phyloP scores from a whole-genome alignment of 2,888 invertebrate species.

The Andrena camellia region DNA sequence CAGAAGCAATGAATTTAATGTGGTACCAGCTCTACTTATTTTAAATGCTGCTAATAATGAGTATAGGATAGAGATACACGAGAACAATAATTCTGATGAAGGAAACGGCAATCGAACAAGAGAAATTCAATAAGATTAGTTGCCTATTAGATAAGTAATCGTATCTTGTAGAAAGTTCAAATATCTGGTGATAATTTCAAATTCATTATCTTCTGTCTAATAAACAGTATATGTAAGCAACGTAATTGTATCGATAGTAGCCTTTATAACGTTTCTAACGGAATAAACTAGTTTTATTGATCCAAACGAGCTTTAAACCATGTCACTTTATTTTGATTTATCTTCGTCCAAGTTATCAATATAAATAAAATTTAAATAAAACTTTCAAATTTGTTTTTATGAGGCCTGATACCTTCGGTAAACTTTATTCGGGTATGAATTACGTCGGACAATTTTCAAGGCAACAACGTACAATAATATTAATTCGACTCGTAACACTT shows the following conservation, averaged over 20 bases:
- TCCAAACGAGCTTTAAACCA: not conserved
- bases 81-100: not conserved
- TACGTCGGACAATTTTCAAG: not conserved
- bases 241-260: not conserved
- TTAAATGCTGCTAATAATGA: slow-evolving; percentile 68
- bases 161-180: slow-evolving; percentile 18
- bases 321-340: slow-evolving; percentile 1
- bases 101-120: not conserved
- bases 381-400: slow-evolving; percentile 2
- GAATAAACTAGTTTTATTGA: slow-evolving; percentile 3
- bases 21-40: slow-evolving; percentile 75
- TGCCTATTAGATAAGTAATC: not conserved
- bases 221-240: not conserved
- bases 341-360: not conserved
- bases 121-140: slow-evolving; percentile 14
- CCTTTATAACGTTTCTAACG: not conserved
- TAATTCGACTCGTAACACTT: slow-evolving; percentile 26
- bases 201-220: slow-evolving; percentile 20
- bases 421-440: slow-evolving; percentile 23
- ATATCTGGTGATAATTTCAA: slow-evolving; percentile 32
- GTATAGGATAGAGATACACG: slow-evolving; percentile 66
- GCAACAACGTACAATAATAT: slow-evolving; percentile 13
- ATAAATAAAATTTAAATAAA: slow-evolving; percentile 5
- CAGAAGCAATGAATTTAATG: slow-evolving; percentile 50
- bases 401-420: not conserved